phyloP scores from a whole-genome alignment of 2,888 invertebrate species.

The Nebria brevicollis region DNA sequence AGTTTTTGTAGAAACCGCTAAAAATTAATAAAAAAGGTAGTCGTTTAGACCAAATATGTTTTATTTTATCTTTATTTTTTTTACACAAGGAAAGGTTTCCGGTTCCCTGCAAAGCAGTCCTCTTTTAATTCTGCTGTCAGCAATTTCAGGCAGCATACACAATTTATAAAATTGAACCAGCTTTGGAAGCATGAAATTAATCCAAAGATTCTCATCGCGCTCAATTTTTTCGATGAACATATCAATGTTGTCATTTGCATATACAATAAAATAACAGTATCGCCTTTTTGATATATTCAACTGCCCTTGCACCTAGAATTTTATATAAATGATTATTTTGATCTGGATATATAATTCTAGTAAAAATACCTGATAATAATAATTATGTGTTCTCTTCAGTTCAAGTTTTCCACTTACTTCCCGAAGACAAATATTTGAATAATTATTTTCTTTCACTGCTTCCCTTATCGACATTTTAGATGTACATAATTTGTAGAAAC shows the following conservation, averaged over 20 bases:
- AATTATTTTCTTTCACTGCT: slow-evolving; percentile 5
- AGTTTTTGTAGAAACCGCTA: too few relatives aligned
- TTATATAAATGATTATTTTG: background rate
- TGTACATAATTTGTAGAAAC: slow-evolving; percentile 9
- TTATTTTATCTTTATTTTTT: too few relatives aligned
- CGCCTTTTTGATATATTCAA: background rate
- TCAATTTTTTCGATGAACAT: too few relatives aligned
- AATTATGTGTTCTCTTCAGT: slow-evolving; percentile 12
- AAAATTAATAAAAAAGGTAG: too few relatives aligned
- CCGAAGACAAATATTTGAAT: slow-evolving; percentile 2
- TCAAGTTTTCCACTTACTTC: background rate
- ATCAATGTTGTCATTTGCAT: background rate
- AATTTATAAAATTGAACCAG: too few relatives aligned
- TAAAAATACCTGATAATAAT: slow-evolving; percentile 21
- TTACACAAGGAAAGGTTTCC: too few relatives aligned
- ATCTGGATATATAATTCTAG: background rate
- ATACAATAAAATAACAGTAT: slow-evolving; percentile 22
- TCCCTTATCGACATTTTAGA: background rate
- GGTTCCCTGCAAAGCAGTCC: too few relatives aligned
- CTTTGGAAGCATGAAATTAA: too few relatives aligned
- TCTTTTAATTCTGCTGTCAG: too few relatives aligned
- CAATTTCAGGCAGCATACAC: too few relatives aligned
- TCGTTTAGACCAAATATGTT: too few relatives aligned
- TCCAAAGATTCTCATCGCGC: too few relatives aligned
- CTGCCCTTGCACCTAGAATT: background rate